Percentiles rank a stretch among this genome's conserved stretches.
These are phyloP conservation scores for Sebastes oblongus DNA, from an alignment of 2,797 vertebrate species.

Conservation along the genomic window DNA sequence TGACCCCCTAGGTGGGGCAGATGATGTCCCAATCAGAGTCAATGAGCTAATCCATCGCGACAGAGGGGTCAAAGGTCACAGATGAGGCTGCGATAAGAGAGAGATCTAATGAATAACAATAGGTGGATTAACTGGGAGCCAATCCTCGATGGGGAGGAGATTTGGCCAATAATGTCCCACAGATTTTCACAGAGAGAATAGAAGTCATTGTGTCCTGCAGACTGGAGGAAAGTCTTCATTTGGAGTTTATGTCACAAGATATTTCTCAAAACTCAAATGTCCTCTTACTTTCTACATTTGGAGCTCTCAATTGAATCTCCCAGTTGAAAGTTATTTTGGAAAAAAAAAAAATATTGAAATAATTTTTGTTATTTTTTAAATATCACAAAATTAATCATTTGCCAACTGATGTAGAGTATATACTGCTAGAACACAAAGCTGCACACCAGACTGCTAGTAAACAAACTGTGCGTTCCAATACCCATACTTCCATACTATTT, in stretches of 20 bases:
- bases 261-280: neutral
- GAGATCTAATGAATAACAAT: conserved; percentile 79
- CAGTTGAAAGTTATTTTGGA: neutral
- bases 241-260: neutral
- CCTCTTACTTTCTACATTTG: neutral
- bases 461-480: neutral
- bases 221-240: conserved; percentile 28
- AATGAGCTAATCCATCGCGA: conserved; percentile 75
- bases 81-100: conserved; percentile 75
- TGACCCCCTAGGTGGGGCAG: conserved; percentile 68
- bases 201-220: conserved; percentile 34
- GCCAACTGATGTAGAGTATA: too few species aligned
- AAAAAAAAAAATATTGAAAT: neutral
- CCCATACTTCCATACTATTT: too few species aligned
- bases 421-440: neutral
- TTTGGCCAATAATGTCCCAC: conserved; percentile 70
- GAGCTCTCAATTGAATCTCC: neutral
- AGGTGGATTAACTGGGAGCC: conserved; percentile 72
- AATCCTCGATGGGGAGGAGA: conserved; percentile 52
- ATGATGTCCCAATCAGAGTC: conserved; percentile 74
- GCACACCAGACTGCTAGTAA: neutral
- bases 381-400: neutral
- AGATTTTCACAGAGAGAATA: conserved; percentile 60
- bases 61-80: conserved; percentile 74
- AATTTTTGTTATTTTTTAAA: neutral